Conservation (phyloP, 2,797 vertebrate species). For the Loris lydekkerianus region DNA sequence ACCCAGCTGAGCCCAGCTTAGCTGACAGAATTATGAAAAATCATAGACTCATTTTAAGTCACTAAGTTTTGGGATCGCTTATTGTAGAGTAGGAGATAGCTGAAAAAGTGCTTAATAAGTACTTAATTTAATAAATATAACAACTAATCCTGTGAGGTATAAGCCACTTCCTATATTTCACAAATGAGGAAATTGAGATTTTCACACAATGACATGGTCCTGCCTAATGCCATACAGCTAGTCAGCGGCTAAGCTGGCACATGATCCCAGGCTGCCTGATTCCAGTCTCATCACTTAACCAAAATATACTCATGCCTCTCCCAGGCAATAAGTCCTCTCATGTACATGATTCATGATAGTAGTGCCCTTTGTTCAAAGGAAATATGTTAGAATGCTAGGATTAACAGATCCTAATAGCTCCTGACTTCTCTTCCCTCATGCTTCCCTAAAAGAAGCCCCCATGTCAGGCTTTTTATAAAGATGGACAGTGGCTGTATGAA, state of each 20-base stretch:
- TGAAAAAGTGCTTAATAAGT: not conserved
- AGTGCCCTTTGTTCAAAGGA: constrained; percentile 54
- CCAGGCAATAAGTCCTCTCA: not conserved
- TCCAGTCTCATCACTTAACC: not conserved
- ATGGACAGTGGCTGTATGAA: constrained; percentile 20
- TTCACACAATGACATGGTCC: not conserved
- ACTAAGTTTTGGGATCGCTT: not conserved
- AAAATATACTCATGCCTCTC: not conserved
- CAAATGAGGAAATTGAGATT: not conserved
- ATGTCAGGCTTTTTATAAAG: constrained; percentile 15
- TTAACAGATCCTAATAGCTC: constrained; percentile 46
- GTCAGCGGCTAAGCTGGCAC: not conserved
- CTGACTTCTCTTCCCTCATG: not conserved
- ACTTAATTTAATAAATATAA: not conserved
- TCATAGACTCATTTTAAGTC: not conserved
- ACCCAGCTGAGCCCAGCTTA: not conserved
- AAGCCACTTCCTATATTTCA: not conserved
- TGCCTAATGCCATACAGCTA: not conserved
- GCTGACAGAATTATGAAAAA: not conserved
- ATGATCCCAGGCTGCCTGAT: not conserved
- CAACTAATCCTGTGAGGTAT: not conserved
- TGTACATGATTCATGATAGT: not conserved
- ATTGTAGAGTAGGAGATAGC: not conserved
- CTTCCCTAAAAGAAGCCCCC: constrained; percentile 58
- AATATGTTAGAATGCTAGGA: constrained; percentile 35